phyloP scores from a whole-genome alignment of 2,113 vertebrate genomes.

The Cardinalis cardinalis region DNA sequence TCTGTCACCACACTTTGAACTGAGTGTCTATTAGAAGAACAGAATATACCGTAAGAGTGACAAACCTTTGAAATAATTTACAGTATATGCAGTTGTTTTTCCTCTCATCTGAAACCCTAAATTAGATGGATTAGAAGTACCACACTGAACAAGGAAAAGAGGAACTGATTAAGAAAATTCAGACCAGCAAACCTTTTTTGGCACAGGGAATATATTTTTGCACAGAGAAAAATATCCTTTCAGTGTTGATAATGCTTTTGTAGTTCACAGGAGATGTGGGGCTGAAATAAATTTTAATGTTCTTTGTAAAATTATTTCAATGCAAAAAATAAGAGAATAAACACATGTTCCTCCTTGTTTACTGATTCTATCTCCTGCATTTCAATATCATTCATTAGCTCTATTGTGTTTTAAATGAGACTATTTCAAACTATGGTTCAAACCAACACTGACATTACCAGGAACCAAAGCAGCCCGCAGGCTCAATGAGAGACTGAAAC shows the following conservation, averaged over 20 bases:
- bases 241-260: neutral
- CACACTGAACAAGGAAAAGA: neutral
- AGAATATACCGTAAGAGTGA: neutral
- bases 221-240: neutral
- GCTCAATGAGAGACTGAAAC: neutral
- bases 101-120: neutral
- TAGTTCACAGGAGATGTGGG: neutral
- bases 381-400: neutral
- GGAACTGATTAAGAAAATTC: neutral
- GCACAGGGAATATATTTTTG: neutral
- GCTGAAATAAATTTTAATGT: neutral
- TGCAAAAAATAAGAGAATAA: neutral
- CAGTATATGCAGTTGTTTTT: neutral
- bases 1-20: neutral
- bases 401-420: neutral
- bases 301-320: neutral
- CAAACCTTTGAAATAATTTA: neutral
- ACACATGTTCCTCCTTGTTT: neutral
- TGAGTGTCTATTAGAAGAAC: neutral
- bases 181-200: neutral
- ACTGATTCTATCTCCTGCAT: neutral
- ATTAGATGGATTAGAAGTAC: neutral
- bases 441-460: neutral
- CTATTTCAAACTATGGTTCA: neutral
- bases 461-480: neutral